Evolutionary conservation across 2,888 invertebrate genomes (phyloP), one percentile per base, ranked within the genome.

Genomic region (Auanema sp.): DNA sequence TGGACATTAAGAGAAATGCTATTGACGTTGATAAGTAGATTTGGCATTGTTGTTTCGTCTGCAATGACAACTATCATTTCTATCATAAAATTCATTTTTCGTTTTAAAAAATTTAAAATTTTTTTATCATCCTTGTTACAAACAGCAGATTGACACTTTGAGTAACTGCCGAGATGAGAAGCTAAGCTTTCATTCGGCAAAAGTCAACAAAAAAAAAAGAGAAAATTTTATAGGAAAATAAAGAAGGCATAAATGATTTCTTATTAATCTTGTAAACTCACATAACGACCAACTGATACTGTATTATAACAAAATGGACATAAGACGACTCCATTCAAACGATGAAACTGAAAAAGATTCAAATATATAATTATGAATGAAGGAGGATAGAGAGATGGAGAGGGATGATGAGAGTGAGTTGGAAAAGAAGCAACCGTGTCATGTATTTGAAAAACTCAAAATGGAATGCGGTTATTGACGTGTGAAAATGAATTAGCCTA

Each of bases 251-350:
- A n/a, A n/a, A n/a, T n/a, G n/a, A n/a, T n/a, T n/a, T n/a, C n/a
- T n/a, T n/a, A n/a, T n/a, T n/a, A n/a, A n/a, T n/a, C n/a, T 33
- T 33, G 33, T 24, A 23, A 57, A 58, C 69, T 71, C 53, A 73
- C 73, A 66, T 69, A 73, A 14, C 62, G 63, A n/a, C 73, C 73
- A 55, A 73, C 71, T 24, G 73, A 66, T 24, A 71, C 67, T 5
- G 65, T 68, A 18, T 67, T 69, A 43, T 73, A 66, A 56, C 73
- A 73, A 59, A 73, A 73, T 11, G 73, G 73, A 40, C 73, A 73
- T 11, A 70, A 66, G 40, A 73, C 66, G 12, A 69, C 59, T 56
- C 73, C 73, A 47, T 67, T 65, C 11, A 67, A 56, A 1, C 70
- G 68, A 33, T 69, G 73, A 53, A 71, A 73, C 65, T 65, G 49